These are phyloP conservation scores for Brienomyrus brachyistius DNA, from an alignment of 2,113 vertebrate genomes.

Conservation along the genomic window DNA sequence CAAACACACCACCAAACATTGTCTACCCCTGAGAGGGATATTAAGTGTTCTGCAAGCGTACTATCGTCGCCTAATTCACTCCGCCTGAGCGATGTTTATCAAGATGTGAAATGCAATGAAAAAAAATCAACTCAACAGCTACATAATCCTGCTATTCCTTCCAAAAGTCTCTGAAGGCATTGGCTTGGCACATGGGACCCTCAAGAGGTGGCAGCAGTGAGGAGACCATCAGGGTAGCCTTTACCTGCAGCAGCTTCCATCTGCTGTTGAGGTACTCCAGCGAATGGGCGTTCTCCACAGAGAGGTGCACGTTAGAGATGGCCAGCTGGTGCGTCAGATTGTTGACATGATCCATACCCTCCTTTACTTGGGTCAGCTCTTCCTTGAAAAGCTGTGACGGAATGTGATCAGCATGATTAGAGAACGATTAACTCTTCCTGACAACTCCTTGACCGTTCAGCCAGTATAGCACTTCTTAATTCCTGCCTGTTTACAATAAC, in stretches of 20 bases:
- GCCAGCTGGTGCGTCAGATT: constrained; percentile 73
- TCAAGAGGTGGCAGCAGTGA: neutral
- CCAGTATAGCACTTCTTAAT: neutral
- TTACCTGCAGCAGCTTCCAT: constrained; percentile 75
- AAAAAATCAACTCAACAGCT: neutral
- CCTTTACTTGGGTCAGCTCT: constrained; percentile 67
- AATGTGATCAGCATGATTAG: neutral
- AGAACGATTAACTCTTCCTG: neutral
- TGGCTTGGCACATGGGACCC: neutral
- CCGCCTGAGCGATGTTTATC: neutral
- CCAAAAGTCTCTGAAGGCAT: neutral
- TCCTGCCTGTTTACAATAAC: neutral
- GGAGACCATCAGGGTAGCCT: constrained; percentile 14
- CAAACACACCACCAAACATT: neutral
- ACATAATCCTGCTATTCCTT: neutral
- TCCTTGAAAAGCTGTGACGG: constrained; percentile 67
- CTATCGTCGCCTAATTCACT: neutral
- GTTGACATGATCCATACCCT: constrained; percentile 67
- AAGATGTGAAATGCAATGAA: neutral
- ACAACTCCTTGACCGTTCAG: neutral
- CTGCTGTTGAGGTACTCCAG: constrained; percentile 68
- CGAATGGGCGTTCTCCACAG: constrained; percentile 65
- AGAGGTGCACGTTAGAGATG: constrained; percentile 72
- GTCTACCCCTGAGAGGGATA: neutral
- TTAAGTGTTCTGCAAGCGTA: neutral